These are phyloP conservation scores for Melopsittacus undulatus DNA, from an alignment of 2,797 vertebrate species.

Conservation along the genomic window DNA sequence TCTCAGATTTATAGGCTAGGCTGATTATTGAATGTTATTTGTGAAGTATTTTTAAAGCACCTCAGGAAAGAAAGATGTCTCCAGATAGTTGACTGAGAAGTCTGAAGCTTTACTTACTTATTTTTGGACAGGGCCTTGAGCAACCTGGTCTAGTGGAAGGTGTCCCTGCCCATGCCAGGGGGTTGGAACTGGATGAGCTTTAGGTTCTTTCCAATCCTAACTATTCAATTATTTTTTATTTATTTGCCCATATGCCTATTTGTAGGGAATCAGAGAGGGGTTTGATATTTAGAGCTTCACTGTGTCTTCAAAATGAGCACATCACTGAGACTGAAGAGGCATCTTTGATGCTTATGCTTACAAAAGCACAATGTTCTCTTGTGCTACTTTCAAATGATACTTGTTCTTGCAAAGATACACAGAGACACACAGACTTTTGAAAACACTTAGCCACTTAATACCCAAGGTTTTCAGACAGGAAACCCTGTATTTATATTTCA, in stretches of 20 bases:
- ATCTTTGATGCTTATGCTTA: not conserved
- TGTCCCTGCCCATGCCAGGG: not conserved
- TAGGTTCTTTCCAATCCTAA: not conserved
- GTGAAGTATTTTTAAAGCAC: not conserved
- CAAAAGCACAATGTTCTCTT: not conserved
- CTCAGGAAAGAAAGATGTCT: not conserved
- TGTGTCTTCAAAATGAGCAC: not conserved
- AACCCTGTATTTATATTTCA: not conserved
- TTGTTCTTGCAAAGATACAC: not conserved
- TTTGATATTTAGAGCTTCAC: not conserved
- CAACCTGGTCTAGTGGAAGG: not conserved
- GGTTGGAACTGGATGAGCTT: not conserved
- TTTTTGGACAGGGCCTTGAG: not conserved
- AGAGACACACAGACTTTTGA: not conserved
- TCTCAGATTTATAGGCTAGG: not conserved
- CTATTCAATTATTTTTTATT: not conserved
- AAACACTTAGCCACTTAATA: not conserved
- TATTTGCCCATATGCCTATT: not conserved
- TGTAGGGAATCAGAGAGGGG: not conserved
- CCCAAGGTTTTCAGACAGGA: not conserved
- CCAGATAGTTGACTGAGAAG: not conserved
- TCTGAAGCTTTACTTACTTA: not conserved
- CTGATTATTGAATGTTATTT: slow-evolving; percentile 11
- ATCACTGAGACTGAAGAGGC: not conserved
- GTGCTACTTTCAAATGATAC: not conserved